Evolutionary conservation across 1,140 invertebrate genomes (phyloP).

Genomic region (Philopotamus ludificatus): DNA sequence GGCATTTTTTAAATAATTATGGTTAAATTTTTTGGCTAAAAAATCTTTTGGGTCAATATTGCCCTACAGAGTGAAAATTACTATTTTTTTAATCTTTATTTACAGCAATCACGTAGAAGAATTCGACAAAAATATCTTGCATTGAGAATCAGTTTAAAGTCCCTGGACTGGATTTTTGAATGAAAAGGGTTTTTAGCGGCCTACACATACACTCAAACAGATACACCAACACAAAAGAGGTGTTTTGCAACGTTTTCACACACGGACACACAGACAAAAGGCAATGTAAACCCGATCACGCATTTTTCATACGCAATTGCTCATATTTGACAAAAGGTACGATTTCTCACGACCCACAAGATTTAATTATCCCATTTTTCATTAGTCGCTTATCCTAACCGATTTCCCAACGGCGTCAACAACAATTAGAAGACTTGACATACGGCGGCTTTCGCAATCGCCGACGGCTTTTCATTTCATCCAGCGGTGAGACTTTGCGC

Average conservation of each 20-base stretch:
- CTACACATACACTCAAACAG: background rate
- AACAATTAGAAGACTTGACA: no score
- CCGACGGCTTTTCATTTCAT: no score
- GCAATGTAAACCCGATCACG: background rate
- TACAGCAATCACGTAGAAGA: background rate
- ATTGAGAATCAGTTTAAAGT: background rate
- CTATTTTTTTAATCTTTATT: background rate
- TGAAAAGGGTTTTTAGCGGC: background rate
- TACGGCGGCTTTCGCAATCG: no score
- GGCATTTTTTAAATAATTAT: no score
- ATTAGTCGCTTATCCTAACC: no score
- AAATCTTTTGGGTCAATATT: no score
- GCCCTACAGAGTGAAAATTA: background rate
- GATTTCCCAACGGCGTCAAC: no score
- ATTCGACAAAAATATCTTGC: background rate
- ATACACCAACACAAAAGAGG: background rate
- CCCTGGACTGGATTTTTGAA: background rate
- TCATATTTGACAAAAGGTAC: background rate
- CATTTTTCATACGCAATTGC: constrained; percentile 22
- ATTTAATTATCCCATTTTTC: background rate
- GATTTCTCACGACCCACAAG: constrained; percentile 5
- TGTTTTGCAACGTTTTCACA: constrained; percentile 5
- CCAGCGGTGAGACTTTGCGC: no score
- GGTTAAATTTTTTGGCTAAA: no score
- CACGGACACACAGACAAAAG: background rate